Conservation (phyloP, 2,113 vertebrate genomes). For the Manacus vitellinus region DNA sequence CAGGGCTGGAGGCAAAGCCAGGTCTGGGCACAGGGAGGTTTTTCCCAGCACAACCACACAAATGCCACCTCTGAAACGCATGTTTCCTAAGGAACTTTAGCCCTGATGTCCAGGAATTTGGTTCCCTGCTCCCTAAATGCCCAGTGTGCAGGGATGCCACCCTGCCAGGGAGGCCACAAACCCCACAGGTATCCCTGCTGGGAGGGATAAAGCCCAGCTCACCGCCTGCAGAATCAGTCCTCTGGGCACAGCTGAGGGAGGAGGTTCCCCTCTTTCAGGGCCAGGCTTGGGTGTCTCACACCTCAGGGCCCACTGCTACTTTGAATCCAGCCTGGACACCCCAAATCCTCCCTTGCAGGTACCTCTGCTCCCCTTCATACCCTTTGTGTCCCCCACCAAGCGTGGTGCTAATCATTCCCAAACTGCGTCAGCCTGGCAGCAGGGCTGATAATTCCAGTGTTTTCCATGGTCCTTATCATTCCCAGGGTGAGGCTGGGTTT, state of each 20-base stretch:
- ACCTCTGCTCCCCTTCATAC: rapidly evolving
- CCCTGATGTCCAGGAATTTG: neutral
- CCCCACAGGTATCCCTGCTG: rapidly evolving
- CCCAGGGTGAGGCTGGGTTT: neutral
- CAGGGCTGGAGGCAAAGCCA: neutral
- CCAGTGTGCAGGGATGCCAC: rapidly evolving
- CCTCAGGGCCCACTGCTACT: neutral
- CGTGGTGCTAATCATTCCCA: neutral
- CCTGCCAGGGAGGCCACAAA: rapidly evolving
- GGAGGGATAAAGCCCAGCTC: neutral
- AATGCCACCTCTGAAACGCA: neutral
- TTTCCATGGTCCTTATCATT: neutral
- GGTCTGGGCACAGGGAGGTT: neutral
- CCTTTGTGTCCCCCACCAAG: neutral
- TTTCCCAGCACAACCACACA: neutral
- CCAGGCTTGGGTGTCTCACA: neutral
- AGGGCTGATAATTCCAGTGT: neutral
- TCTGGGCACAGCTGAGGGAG: no score
- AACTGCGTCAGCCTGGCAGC: neutral
- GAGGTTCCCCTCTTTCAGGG: neutral
- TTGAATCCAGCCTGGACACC: neutral
- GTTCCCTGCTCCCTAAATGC: neutral
- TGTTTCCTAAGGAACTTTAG: neutral
- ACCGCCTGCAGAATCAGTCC: rapidly evolving
- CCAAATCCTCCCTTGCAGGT: neutral